Base-by-base conservation (phyloP, 2,888 invertebrate genomes). In the Arrhopalites spinosus region DNA sequence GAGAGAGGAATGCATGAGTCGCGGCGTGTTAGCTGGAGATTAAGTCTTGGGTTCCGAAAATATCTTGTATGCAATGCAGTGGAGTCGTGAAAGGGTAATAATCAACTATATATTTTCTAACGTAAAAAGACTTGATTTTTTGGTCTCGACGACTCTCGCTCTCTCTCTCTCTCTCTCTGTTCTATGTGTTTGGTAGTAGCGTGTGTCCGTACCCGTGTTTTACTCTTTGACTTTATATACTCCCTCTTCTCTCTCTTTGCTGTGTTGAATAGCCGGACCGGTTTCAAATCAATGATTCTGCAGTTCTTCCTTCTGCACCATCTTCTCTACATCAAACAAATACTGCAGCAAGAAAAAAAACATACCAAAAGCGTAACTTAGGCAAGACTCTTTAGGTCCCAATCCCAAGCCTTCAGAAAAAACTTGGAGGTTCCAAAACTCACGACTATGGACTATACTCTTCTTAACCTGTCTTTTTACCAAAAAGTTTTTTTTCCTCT, bases 51-150 rank as follows among this genome's bases (percentile, higher is more conserved):
- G 56, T 71, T 71, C 71, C 71, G 30, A 71, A 71, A 71, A 71
- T 71, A 71, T 71, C 71, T 71, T 71, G 71, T 59, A 71, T 71
- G 71, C 71, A 71, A 59, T 71, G 71, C 71, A 71, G 71, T 59
- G 59, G 59, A 59, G 59, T 59, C 30, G 59, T 59, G 17, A 71
- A 71, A 71, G 71, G 71, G 71, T 71, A 71, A 71, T 71, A 59
- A 71, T 71, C 53, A 71, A 30, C 71, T 68, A n/a, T 50, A 17
- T n/a, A 50, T 50, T 50, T n/a, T 50, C 50, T n/a, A 5, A 17
- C n/a, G 50, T 50, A 50, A 50, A 50, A 50, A 50, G n/a, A 50
- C 50, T n/a, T 50, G 50, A n/a, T n/a, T 50, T 50, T 45, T 50
- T 50, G 50, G 50, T 50, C 50, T 15, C n/a, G 50, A 36, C n/a